Conservation (phyloP, 2,113 vertebrate species). For the Phalacrocorax aristotelis region DNA sequence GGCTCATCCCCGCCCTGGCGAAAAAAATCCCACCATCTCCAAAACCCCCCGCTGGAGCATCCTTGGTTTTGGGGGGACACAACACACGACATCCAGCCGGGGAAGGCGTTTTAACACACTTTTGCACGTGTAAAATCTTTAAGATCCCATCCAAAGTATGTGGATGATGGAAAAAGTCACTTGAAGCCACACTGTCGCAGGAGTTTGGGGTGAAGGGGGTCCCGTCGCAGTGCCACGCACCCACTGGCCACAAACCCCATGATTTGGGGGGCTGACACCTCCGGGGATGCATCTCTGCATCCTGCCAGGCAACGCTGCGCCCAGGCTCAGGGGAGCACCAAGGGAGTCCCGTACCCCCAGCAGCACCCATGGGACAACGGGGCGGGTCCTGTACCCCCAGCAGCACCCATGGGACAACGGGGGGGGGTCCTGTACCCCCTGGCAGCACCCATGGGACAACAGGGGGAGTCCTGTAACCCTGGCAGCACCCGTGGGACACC, state of each 20-base stretch:
- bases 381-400: not conserved
- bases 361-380: not conserved
- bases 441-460: not conserved
- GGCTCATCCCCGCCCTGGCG: not conserved
- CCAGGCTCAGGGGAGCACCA: not conserved
- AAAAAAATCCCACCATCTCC: not conserved
- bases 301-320: not conserved
- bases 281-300: not conserved
- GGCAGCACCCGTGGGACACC: not conserved
- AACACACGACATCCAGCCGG: accelerated
- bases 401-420: not conserved
- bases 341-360: not conserved
- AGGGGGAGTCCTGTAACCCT: not conserved
- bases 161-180: not conserved
- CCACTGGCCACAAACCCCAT: accelerated
- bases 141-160: not conserved
- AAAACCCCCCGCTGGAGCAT: accelerated
- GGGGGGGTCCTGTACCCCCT: too few relatives aligned
- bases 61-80: accelerated
- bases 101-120: not conserved
- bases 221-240: accelerated
- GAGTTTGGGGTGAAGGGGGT: not conserved
- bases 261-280: too few relatives aligned
- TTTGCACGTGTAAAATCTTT: accelerated
- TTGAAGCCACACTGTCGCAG: accelerated